Evolutionary conservation across 1,140 invertebrate genomes (phyloP).

Genomic region (Zaprionus tsacasi): DNA sequence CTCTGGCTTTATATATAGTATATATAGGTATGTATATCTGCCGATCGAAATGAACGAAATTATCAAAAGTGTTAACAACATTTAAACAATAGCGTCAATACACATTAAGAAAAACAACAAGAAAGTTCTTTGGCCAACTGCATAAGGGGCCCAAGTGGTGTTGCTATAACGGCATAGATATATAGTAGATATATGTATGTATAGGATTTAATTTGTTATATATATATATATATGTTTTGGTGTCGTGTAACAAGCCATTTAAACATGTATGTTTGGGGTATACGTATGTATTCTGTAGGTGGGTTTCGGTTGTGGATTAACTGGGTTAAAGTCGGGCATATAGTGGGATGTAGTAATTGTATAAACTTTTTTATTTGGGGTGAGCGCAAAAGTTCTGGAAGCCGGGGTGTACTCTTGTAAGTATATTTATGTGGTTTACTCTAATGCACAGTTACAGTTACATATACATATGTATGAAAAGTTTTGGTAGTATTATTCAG

Average conservation of each 20-base stretch:
- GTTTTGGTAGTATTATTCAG: slow-evolving; percentile 36
- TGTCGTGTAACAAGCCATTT: slow-evolving; percentile 56
- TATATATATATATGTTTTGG: slow-evolving; percentile 15
- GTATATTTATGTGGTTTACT: slow-evolving; percentile 42
- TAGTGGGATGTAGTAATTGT: slow-evolving; percentile 8
- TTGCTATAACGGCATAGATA: slow-evolving; percentile 42
- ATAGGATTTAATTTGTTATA: slow-evolving; percentile 2
- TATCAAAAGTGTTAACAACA: slow-evolving; percentile 67
- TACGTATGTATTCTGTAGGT: slow-evolving; percentile 1
- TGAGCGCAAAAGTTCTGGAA: slow-evolving; percentile 69
- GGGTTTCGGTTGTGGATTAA: slow-evolving; percentile 12
- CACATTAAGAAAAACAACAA: slow-evolving; percentile 72
- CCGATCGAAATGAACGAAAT: slow-evolving; percentile 57
- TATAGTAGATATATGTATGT: slow-evolving; percentile 19
- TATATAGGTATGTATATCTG: slow-evolving; percentile 42
- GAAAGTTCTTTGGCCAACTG: slow-evolving; percentile 61
- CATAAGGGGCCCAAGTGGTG: slow-evolving; percentile 63
- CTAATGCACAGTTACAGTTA: slow-evolving; percentile 39
- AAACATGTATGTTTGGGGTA: slow-evolving; percentile 38
- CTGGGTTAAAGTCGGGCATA: slow-evolving; percentile 36
- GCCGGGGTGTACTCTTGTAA: slow-evolving; percentile 58
- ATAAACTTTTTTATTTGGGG: slow-evolving; percentile 48
- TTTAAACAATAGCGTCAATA: slow-evolving; percentile 59
- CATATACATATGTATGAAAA: slow-evolving; percentile 16
- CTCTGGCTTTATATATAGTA: slow-evolving; percentile 1